Evolutionary conservation across 2,797 vertebrate species (phyloP), one percentile per base, ranked within the genome.

Genomic region (Mus caroli): DNA sequence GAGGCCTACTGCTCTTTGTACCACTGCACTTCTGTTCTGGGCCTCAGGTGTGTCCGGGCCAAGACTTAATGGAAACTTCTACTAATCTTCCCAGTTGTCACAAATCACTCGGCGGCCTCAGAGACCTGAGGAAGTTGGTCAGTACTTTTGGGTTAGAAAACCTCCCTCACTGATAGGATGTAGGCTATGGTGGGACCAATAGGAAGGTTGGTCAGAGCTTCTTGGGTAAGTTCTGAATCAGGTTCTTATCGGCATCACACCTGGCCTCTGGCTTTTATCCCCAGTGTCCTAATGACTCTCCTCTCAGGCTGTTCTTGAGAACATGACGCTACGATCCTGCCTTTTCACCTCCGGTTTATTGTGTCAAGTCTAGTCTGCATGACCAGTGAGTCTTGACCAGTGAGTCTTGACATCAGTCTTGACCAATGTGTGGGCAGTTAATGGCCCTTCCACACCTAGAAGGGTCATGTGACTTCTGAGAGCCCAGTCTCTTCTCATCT

Each of bases 291-390:
- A 13, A 64, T 31, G 50, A 40, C 62, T 56, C 7, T 10, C 11
- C n/a, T 24, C 43, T 52, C 3, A 40, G 11, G 26, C 13, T 37
- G 6, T 56, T 28, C 17, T 43, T 82, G 26, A 3, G 26, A 50
- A 10, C 28, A n/a, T 14, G 3, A 0, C 17, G 0, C 0, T 6
- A 3, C 26, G 37, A 0, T 19, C 31, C 20, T 60, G 52, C 19
- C 19, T 79, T 34, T 77, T 8, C 26, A 17, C 6, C 46, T 78
- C 64, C 26, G 0, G 0, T 88, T 40, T 37, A 58, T 69, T 17
- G 6, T 20, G 10, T 43, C 80, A 50, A 54, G 67, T 75, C 20
- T 60, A 14, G 34, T 80, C 54, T 73, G 54, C 6, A 19, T 4
- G 11, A 26, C 20, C 56, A 52, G 14, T 71, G 62, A 60, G 1